A percentile compares a stretch with the other conserved stretches of the same genome.
Conservation (phyloP, 2,113 vertebrate species). For the Marmota monax region DNA sequence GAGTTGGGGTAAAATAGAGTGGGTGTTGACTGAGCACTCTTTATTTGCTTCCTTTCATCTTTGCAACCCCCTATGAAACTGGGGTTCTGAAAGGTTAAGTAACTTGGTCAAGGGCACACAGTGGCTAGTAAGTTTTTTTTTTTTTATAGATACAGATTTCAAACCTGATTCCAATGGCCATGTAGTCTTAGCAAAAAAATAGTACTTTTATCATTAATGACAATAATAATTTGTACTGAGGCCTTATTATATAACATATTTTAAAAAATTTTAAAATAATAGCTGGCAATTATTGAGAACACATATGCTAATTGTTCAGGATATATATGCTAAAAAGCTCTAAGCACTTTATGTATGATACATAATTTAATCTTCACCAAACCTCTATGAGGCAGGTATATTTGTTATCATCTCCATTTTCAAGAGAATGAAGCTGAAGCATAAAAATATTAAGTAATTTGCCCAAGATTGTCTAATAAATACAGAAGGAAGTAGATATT, state of each 20-base stretch:
- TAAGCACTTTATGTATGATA: slow-evolving; percentile 7
- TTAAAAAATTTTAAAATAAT: slow-evolving; percentile 2
- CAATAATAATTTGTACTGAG: slow-evolving; percentile 35
- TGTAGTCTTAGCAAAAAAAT: neutral
- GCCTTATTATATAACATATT: neutral
- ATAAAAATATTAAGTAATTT: slow-evolving; percentile 32
- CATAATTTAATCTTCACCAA: slow-evolving; percentile 8
- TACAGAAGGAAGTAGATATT: neutral
- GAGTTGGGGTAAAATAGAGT: neutral
- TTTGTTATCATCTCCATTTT: slow-evolving; percentile 18
- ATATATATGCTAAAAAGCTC: neutral
- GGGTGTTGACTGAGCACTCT: neutral
- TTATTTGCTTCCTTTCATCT: slow-evolving; percentile 41
- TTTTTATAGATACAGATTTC: neutral
- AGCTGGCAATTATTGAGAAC: slow-evolving; percentile 14
- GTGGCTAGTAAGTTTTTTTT: neutral
- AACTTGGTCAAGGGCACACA: neutral
- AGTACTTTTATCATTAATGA: neutral
- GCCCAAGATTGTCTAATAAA: neutral
- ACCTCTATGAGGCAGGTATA: neutral
- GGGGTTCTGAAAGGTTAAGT: neutral
- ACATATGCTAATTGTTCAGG: neutral
- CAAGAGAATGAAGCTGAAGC: neutral
- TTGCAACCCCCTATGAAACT: neutral
- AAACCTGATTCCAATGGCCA: neutral